phyloP scores from a whole-genome alignment of 2,888 invertebrate species.

The Halocaridina rubra region DNA sequence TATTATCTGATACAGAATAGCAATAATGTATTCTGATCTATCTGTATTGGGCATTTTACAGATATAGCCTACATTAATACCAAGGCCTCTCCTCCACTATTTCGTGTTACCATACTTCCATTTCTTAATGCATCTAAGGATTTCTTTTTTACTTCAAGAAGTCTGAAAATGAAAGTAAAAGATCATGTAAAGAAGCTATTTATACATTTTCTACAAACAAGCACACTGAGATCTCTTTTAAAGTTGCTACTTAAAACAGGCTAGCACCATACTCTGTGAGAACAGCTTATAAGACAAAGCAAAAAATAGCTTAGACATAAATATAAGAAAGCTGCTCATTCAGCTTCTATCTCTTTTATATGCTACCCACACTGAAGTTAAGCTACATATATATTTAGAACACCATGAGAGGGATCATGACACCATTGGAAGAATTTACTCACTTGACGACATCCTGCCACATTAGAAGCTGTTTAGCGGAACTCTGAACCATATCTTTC shows the following conservation, averaged over 20 bases:
- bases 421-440: no score
- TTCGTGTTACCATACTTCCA: conserved; percentile 42
- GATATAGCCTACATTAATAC: conserved; percentile 20
- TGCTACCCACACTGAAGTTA: no score
- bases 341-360: no score
- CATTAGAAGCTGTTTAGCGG: conserved; percentile 72
- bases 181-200: conserved; percentile 65
- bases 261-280: not conserved
- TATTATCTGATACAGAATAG: no score
- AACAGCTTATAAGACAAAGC: not conserved
- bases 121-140: conserved; percentile 56
- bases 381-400: no score
- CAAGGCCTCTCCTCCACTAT: conserved; percentile 61
- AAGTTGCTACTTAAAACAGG: no score
- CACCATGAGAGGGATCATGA: no score
- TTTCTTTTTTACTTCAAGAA: conserved; percentile 59
- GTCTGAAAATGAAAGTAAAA: conserved; percentile 65
- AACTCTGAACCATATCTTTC: conserved; percentile 71
- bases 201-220: no score
- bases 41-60: no score
- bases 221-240: no score
- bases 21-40: no score
- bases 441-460: conserved; percentile 72
- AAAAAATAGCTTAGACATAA: not conserved
- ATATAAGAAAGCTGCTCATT: no score